Evolutionary conservation across 2,113 vertebrate species (phyloP).

Genomic region (Cricetomys ansorgei): DNA sequence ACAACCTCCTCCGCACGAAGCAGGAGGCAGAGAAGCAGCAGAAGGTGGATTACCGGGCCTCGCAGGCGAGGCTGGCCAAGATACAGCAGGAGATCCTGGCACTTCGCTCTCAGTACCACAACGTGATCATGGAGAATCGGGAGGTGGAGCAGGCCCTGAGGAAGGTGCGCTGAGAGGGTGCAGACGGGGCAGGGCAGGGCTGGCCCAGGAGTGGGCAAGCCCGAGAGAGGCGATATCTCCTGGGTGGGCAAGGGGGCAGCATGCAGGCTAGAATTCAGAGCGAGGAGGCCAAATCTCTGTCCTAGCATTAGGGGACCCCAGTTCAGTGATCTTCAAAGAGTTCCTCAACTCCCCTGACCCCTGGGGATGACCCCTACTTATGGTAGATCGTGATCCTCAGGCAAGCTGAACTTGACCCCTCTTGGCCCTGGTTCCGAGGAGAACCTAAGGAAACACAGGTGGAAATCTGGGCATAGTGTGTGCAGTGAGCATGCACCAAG

Average conservation of each 20-base stretch:
- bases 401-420: background rate
- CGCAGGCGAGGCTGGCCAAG: constrained; percentile 76
- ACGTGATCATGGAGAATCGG: constrained; percentile 85
- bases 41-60: constrained; percentile 79
- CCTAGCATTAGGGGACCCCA: fast-evolving
- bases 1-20: constrained; percentile 76
- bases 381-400: background rate
- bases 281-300: background rate
- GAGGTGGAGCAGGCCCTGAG: constrained; percentile 85
- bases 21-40: constrained; percentile 83
- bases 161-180: constrained; percentile 84
- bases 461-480: background rate
- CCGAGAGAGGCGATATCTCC: background rate
- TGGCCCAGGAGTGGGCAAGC: background rate
- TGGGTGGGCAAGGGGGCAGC: background rate
- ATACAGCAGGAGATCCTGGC: constrained; percentile 85
- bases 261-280: background rate
- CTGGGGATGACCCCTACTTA: fast-evolving
- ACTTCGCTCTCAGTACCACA: constrained; percentile 82
- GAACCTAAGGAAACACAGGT: background rate
- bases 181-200: background rate
- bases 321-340: background rate
- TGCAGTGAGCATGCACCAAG: background rate
- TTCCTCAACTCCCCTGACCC: background rate
- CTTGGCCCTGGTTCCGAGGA: background rate